Evolutionary conservation across 2,888 invertebrate genomes (phyloP), one percentile per base, ranked within the genome.

Genomic region (Carterocephalus palaemon): DNA sequence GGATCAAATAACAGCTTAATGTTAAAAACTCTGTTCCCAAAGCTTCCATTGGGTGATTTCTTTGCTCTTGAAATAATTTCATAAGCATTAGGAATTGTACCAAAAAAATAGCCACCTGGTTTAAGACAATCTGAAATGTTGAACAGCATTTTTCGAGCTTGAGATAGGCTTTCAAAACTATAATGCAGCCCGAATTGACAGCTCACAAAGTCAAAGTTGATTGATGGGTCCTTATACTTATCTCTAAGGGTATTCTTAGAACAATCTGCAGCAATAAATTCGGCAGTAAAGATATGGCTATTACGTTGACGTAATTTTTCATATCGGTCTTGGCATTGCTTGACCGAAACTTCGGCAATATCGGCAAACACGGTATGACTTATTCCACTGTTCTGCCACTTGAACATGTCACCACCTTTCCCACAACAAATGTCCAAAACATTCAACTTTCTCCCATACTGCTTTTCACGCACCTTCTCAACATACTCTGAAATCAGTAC

Each of bases 131-230:
- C 97, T 4, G 96, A 92, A 4, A 95, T 95, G 85, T 99, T 99
- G 48, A 90, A 90, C 4, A 99, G 82, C 96, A 99, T 97, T 68
- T 93, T 92, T 67, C 95, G 92, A 0, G 97, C 97, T 82, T 98
- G 97, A 2, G 88, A 78, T 48, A 96, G 78, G 47, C 94, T 93
- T 78, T 97, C 97, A 78, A 98, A 98, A 65, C 95, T 93, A 70
- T 99, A 99, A 82, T 99, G 99, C 70, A 99, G 93, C 12, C 98
- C 96, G 89, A 99, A 99, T 79, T 99, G 99, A 71, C 98, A 98
- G 71, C 97, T 98, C 1, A 95, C 95, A 26, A 99, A 67, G 75
- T 99, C 95, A 63, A 99, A 90, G 60, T 91, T 89, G 47, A 93
- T 89, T 12, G 92, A 92, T 1, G 93, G 90, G 74, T 97, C 93